phyloP scores from a whole-genome alignment of 2,113 vertebrate genomes.

The Thalassoma bifasciatum region DNA sequence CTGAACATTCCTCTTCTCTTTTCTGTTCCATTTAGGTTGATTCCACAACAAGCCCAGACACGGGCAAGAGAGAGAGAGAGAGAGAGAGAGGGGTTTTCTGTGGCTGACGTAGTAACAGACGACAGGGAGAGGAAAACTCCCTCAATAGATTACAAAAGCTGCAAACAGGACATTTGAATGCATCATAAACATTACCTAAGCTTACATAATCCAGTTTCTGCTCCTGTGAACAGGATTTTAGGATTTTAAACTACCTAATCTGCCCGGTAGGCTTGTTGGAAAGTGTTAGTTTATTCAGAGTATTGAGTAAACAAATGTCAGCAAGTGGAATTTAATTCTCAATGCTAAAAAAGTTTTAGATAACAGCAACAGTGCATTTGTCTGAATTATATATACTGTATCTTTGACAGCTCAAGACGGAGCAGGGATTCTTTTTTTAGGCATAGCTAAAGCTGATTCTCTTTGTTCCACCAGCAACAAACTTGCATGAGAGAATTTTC shows the following conservation, averaged over 20 bases:
- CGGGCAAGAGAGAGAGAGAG: slow-evolving; percentile 6
- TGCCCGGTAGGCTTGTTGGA: background rate
- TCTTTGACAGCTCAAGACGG: slow-evolving; percentile 36
- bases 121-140: slow-evolving; percentile 53
- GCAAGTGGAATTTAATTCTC: slow-evolving; percentile 40
- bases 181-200: slow-evolving; percentile 34
- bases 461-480: slow-evolving; percentile 66
- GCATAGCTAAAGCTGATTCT: slow-evolving; percentile 32
- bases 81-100: slow-evolving; percentile 61
- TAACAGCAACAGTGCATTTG: slow-evolving; percentile 30
- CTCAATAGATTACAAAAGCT: slow-evolving; percentile 35
- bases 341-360: slow-evolving; percentile 32
- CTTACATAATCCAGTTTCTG: slow-evolving; percentile 38
- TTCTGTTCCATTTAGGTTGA: slow-evolving; percentile 60
- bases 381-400: slow-evolving; percentile 30
- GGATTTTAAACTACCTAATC: slow-evolving; percentile 31
- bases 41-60: slow-evolving; percentile 67
- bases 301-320: slow-evolving; percentile 18
- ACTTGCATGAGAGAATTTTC: slow-evolving; percentile 51
- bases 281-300: slow-evolving; percentile 33
- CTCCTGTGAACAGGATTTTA: slow-evolving; percentile 15
- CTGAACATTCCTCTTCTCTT: slow-evolving; percentile 61
- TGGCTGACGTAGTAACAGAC: slow-evolving; percentile 37
- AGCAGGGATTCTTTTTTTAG: slow-evolving; percentile 45
- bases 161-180: slow-evolving; percentile 32